Conservation (phyloP, 2,888 invertebrate species). For the Phrixothrix hirtus region DNA sequence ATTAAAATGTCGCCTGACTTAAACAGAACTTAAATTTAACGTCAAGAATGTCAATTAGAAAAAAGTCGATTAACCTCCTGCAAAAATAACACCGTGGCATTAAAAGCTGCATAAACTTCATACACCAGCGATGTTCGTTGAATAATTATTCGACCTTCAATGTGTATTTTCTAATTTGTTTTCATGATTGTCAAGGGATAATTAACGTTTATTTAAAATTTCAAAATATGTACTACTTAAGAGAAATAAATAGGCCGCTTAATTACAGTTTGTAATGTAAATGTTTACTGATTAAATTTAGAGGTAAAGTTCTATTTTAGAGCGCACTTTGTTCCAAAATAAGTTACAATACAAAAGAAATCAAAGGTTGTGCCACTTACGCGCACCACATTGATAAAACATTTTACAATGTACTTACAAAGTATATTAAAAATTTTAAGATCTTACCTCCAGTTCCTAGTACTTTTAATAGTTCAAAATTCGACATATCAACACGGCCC, state of each 20-base stretch:
- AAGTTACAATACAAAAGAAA: constrained; percentile 21
- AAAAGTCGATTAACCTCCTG: too few species aligned
- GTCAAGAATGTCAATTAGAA: too few species aligned
- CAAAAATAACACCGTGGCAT: too few species aligned
- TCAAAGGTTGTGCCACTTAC: constrained; percentile 18
- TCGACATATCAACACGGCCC: constrained; percentile 80
- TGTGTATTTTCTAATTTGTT: constrained; percentile 13
- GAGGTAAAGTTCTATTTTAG: constrained; percentile 21
- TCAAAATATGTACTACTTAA: too few species aligned
- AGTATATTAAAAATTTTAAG: too few species aligned
- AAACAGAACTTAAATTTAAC: too few species aligned
- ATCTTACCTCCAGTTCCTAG: constrained; percentile 95
- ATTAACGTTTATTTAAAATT: constrained; percentile 3
- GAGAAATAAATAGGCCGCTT: too few species aligned
- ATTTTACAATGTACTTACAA: background rate
- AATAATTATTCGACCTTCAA: constrained; percentile 11
- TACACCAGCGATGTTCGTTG: too few species aligned
- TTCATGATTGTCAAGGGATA: constrained; percentile 5
- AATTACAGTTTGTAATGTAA: too few species aligned
- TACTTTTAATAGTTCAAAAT: constrained; percentile 93
- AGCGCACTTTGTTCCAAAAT: constrained; percentile 26
- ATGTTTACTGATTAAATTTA: constrained; percentile 22
- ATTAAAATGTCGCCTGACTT: too few species aligned
- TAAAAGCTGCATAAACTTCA: too few species aligned
- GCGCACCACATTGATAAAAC: background rate